These are phyloP conservation scores for Catocala fraxini DNA, from an alignment of 2,888 invertebrate species.

Conservation along the genomic window DNA sequence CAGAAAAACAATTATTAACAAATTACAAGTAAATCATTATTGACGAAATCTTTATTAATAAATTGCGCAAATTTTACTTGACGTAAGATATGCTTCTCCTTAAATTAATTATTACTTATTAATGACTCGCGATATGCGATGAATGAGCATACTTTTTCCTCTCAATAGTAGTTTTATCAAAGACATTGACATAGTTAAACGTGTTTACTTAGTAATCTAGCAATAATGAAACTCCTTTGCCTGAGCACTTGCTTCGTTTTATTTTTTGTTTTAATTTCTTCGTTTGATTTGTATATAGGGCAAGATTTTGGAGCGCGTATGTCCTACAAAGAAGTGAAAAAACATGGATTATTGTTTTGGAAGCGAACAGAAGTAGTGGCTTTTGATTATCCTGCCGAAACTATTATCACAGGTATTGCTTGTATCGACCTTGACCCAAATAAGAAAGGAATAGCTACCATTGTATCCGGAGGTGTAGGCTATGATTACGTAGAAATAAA, in stretches of 20 bases:
- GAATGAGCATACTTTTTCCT: conserved; percentile 33
- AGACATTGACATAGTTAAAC: conserved; percentile 41
- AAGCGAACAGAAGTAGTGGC: conserved; percentile 50
- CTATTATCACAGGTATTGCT: conserved; percentile 62
- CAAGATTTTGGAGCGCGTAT: conserved; percentile 61
- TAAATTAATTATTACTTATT: neutral
- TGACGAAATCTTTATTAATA: too few species aligned
- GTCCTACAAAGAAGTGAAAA: conserved; percentile 64
- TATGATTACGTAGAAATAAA: conserved; percentile 49
- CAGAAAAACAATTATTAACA: too few species aligned
- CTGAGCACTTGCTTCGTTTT: conserved; percentile 16
- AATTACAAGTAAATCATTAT: too few species aligned
- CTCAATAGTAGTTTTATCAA: conserved; percentile 46
- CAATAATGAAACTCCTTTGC: conserved; percentile 28
- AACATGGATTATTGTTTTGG: conserved; percentile 62
- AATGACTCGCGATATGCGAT: neutral
- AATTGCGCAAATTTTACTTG: too few species aligned
- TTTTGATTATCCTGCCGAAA: conserved; percentile 58
- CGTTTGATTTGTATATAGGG: conserved; percentile 49
- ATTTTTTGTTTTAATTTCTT: conserved; percentile 25
- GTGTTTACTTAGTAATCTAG: conserved; percentile 23
- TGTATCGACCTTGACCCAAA: conserved; percentile 57
- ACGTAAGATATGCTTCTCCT: neutral
- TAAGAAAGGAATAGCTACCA: conserved; percentile 50
- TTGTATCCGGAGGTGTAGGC: conserved; percentile 57